Evolutionary conservation across 2,113 vertebrate species (phyloP).

Genomic region (Mirza zaza): DNA sequence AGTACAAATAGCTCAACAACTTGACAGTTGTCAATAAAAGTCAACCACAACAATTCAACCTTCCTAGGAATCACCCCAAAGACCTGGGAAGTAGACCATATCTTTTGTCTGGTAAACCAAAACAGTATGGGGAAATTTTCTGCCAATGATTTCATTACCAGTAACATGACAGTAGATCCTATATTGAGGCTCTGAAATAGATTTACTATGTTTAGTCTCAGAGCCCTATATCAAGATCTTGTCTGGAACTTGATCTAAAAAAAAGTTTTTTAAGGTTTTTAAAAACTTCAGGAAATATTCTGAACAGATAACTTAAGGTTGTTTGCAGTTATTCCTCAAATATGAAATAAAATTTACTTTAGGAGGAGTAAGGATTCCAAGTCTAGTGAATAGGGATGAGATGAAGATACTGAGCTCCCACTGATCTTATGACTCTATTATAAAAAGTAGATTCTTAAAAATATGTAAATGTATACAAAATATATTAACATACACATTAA

Average conservation of each 20-base stretch:
- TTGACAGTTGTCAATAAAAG: neutral
- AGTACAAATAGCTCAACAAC: neutral
- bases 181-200: neutral
- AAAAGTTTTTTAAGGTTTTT: neutral
- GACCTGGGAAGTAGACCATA: neutral
- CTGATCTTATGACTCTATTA: neutral
- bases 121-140: neutral
- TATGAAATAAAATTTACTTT: constrained; percentile 6
- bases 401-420: neutral
- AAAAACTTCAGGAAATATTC: constrained; percentile 12
- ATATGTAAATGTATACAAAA: constrained; percentile 7
- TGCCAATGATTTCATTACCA: constrained; percentile 13
- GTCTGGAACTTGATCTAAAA: constrained; percentile 21
- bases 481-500: neutral
- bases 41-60: neutral
- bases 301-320: constrained; percentile 8
- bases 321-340: constrained; percentile 1
- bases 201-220: neutral
- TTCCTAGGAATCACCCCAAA: neutral
- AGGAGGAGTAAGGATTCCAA: neutral
- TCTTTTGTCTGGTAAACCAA: neutral
- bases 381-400: neutral
- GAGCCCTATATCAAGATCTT: neutral
- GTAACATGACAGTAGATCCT: neutral
- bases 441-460: constrained; percentile 27